These are phyloP conservation scores for Chelonia mydas DNA, from an alignment of 2,797 vertebrate genomes.

Conservation along the genomic window DNA sequence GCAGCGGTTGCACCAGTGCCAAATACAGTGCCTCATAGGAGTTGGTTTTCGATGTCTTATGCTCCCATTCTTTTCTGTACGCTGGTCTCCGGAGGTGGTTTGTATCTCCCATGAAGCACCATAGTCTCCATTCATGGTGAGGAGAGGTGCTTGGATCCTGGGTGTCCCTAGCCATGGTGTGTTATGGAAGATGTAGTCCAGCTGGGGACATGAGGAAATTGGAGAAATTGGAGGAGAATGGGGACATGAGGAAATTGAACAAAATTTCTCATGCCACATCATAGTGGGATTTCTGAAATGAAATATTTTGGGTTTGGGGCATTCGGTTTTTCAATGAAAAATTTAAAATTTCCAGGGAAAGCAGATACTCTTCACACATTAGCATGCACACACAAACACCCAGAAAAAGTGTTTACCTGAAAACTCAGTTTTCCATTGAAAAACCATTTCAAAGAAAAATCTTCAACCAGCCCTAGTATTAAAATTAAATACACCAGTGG, in stretches of 20 bases:
- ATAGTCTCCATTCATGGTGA: not conserved
- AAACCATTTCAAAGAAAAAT: not conserved
- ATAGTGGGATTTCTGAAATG: not conserved
- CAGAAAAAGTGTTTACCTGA: not conserved
- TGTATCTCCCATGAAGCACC: not conserved
- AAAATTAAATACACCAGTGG: not conserved
- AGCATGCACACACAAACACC: not conserved
- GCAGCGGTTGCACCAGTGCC: not conserved
- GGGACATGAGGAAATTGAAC: not conserved
- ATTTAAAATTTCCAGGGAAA: not conserved
- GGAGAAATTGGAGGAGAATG: not conserved
- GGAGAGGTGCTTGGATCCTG: not conserved
- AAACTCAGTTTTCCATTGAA: not conserved
- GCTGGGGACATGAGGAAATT: not conserved
- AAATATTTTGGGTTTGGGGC: not conserved
- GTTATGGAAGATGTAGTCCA: not conserved
- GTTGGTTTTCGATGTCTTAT: not conserved
- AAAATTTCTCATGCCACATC: not conserved
- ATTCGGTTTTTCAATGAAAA: not conserved
- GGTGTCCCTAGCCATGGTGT: not conserved
- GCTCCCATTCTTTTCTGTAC: not conserved
- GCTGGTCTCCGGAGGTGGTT: not conserved
- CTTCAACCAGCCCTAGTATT: not conserved
- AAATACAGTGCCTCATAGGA: not conserved
- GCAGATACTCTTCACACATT: not conserved